Evolutionary conservation across 2,797 vertebrate species (phyloP).

Genomic region (Podarcis lilfordi): DNA sequence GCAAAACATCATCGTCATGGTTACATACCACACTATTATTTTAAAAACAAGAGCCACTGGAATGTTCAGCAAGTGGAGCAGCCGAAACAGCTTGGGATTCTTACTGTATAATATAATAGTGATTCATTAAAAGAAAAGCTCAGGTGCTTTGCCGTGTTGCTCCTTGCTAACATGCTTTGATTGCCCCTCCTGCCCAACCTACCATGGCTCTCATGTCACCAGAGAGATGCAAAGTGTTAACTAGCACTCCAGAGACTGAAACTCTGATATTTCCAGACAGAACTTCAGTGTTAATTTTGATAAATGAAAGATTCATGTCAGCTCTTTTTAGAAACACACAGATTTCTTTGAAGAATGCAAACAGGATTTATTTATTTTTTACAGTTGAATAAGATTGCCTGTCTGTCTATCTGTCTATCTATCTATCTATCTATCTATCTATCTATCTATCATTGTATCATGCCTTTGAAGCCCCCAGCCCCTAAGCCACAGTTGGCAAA

Average conservation of each 20-base stretch:
- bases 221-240: conserved; percentile 6
- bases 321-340: not conserved
- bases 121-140: not conserved
- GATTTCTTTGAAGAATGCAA: not conserved
- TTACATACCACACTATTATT: not conserved
- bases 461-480: too few species aligned
- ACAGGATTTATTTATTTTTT: not conserved
- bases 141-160: not conserved
- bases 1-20: conserved; percentile 30
- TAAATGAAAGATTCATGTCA: not conserved
- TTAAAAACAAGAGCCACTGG: conserved; percentile 2
- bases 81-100: not conserved
- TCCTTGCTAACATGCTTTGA: not conserved
- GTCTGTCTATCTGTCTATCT: too few species aligned
- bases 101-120: not conserved
- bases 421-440: not conserved
- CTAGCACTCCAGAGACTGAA: not conserved
- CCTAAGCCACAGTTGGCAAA: too few species aligned
- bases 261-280: not conserved
- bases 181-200: not conserved
- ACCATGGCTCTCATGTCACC: not conserved
- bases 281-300: not conserved
- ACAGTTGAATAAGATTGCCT: not conserved
- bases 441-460: too few species aligned
- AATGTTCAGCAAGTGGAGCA: not conserved